A percentile compares a stretch with the other conserved stretches of the same genome.
Evolutionary conservation across 2,888 invertebrate species (phyloP).

Genomic region (Bellardia bayeri): DNA sequence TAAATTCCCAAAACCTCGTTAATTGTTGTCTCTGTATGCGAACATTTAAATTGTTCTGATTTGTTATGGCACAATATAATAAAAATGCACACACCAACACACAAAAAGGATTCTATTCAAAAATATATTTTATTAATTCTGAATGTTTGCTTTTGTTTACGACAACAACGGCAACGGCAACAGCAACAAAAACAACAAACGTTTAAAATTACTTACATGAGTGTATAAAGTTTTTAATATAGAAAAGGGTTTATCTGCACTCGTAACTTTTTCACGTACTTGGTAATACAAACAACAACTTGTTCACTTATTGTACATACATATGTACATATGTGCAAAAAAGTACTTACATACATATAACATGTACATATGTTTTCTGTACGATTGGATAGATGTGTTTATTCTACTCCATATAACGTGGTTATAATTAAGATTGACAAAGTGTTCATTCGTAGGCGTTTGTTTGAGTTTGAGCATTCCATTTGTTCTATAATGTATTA

Average conservation of each 20-base stretch:
- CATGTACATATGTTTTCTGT: not conserved
- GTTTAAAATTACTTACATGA: not conserved
- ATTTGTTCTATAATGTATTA: slow-evolving; percentile 15
- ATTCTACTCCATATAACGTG: slow-evolving; percentile 14
- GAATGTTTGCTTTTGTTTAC: slow-evolving; percentile 29
- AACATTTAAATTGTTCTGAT: slow-evolving; percentile 51
- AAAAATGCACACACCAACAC: not conserved
- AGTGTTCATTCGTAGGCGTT: slow-evolving; percentile 70
- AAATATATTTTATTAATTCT: slow-evolving; percentile 24
- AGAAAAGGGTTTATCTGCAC: not conserved
- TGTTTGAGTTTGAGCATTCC: slow-evolving; percentile 28
- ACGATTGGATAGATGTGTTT: slow-evolving; percentile 19
- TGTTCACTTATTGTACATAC: slow-evolving; percentile 10
- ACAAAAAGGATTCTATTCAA: slow-evolving; percentile 25
- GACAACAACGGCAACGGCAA: slow-evolving; percentile 5
- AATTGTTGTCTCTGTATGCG: not conserved
- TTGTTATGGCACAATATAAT: slow-evolving; percentile 27
- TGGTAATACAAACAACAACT: slow-evolving; percentile 14
- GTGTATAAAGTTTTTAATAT: not conserved
- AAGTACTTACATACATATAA: not conserved
- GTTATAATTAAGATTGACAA: slow-evolving; percentile 74
- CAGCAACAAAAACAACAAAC: not conserved
- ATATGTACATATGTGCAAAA: not conserved
- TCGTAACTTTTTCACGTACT: not conserved
- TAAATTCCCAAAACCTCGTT: not conserved